A percentile compares a stretch with the other conserved stretches of the same genome.
Conservation (phyloP, 2,113 vertebrate genomes). For the Pluvialis apricaria region DNA sequence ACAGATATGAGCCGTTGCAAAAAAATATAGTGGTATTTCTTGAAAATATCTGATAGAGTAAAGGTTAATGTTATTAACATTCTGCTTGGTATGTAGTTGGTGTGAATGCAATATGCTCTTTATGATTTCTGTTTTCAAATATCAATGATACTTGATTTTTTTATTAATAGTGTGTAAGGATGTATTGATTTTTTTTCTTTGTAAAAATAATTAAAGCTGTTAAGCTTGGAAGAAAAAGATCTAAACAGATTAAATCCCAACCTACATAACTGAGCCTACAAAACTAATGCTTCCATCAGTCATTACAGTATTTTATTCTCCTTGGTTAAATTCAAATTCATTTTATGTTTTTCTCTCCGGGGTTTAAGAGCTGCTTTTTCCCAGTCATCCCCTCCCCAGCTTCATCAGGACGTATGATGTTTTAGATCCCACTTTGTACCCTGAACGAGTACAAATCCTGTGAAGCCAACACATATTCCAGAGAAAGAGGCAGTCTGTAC, state of each 20-base stretch:
- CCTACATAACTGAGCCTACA: background rate
- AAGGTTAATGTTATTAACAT: constrained; percentile 63
- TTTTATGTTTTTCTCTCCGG: background rate
- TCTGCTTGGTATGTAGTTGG: constrained; percentile 53
- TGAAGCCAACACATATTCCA: background rate
- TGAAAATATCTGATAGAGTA: constrained; percentile 59
- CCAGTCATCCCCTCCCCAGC: background rate
- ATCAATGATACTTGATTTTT: constrained; percentile 3
- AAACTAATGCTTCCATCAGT: background rate
- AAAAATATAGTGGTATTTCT: constrained; percentile 58
- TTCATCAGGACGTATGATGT: background rate
- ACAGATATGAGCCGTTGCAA: constrained; percentile 38
- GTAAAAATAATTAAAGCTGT: constrained; percentile 34
- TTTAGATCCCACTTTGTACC: background rate
- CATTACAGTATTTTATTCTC: background rate
- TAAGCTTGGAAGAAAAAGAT: background rate
- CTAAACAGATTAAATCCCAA: background rate
- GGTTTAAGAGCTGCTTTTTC: background rate
- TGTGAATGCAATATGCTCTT: constrained; percentile 54
- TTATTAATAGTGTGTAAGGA: background rate
- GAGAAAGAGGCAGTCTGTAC: background rate
- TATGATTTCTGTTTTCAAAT: constrained; percentile 57
- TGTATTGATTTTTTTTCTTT: background rate
- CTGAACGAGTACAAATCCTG: background rate
- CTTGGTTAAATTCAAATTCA: background rate